These are phyloP conservation scores for Ganaspis brasiliensis DNA, from an alignment of 2,888 invertebrate genomes.

Conservation along the genomic window DNA sequence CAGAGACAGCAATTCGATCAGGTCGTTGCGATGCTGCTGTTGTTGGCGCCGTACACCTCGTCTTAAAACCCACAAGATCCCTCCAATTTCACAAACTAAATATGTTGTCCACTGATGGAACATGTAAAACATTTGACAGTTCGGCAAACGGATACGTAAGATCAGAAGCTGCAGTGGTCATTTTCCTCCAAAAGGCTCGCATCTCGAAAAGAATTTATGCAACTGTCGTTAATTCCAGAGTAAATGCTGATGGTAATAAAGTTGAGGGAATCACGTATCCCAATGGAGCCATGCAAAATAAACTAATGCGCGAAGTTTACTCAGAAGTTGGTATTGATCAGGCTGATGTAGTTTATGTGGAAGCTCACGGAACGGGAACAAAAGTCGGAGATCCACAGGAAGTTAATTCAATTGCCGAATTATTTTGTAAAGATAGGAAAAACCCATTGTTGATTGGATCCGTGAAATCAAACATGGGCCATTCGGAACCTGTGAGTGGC, in stretches of 20 bases:
- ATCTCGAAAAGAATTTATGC: no score
- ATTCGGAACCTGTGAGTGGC: constrained; percentile 97
- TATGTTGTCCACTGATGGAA: constrained; percentile 94
- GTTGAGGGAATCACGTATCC: constrained; percentile 95
- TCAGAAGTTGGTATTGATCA: no score
- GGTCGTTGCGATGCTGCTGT: constrained; percentile 98
- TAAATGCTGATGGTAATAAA: constrained; percentile 97
- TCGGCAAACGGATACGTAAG: constrained; percentile 96
- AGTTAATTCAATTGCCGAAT: no score
- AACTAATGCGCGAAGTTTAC: constrained; percentile 93
- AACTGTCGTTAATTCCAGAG: constrained; percentile 93
- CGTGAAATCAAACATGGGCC: no score
- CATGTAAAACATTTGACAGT: constrained; percentile 97
- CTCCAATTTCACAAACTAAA: constrained; percentile 96
- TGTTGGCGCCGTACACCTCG: constrained; percentile 95
- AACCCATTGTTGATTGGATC: constrained; percentile 95
- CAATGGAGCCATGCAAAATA: no score
- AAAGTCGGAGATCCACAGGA: no score
- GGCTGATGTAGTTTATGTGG: constrained; percentile 92
- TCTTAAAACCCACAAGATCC: constrained; percentile 94
- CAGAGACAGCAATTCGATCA: constrained; percentile 88
- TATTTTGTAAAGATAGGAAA: constrained; percentile 90
- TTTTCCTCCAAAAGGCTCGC: constrained; percentile 94
- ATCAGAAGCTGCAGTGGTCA: no score
- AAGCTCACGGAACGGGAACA: no score